Evolutionary conservation across 2,888 invertebrate genomes (phyloP).

Genomic region (Sipha maydis): DNA sequence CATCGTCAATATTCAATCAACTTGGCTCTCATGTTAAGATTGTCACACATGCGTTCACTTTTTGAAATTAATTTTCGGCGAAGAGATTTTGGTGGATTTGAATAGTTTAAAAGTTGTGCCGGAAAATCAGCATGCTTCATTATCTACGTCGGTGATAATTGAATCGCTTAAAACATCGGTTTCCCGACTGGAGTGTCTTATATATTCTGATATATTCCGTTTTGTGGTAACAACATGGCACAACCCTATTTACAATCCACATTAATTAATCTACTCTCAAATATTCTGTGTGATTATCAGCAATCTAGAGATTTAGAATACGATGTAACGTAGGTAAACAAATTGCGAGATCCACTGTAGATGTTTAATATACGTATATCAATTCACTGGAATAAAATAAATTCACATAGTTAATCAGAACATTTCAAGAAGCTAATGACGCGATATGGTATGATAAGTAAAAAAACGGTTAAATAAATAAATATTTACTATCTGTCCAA

Average conservation of each 20-base stretch:
- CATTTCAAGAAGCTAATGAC: no score
- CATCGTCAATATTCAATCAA: not conserved
- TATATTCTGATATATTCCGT: not conserved
- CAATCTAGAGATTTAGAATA: not conserved
- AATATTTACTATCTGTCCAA: no score
- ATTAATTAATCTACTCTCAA: not conserved
- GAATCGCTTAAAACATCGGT: no score
- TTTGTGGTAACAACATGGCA: not conserved
- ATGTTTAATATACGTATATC: no score
- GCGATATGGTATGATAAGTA: no score
- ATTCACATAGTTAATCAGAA: no score
- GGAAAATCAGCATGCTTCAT: not conserved
- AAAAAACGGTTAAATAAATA: no score
- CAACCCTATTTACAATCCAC: not conserved
- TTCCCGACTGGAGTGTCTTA: no score
- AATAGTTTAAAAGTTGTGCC: not conserved
- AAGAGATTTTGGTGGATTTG: not conserved
- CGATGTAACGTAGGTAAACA: no score
- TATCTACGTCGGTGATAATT: not conserved
- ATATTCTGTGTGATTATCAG: not conserved
- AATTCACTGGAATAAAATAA: no score
- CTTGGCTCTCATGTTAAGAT: not conserved
- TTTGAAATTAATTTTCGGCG: not conserved
- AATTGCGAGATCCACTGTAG: no score
- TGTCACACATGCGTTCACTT: not conserved